Percentiles rank a stretch among this genome's conserved stretches.
phyloP scores from a whole-genome alignment of 2,888 invertebrate genomes.

The Cerastoderma edule region DNA sequence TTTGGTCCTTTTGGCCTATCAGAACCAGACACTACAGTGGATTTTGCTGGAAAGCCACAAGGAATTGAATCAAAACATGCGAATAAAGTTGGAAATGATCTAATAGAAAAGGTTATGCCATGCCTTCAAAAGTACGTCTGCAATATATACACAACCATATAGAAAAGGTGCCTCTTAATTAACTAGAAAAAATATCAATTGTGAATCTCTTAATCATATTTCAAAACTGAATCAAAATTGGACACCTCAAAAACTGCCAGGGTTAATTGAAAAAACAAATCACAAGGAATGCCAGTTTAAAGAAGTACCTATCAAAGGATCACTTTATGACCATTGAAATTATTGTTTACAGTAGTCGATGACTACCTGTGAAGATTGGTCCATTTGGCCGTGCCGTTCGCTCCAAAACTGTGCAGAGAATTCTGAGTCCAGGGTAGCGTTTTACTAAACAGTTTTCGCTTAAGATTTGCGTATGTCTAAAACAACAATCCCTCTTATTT shows the following conservation, averaged over 20 bases:
- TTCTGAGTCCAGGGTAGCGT: too few species aligned
- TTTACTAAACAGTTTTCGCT: too few species aligned
- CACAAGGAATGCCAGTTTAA: slow-evolving; percentile 34
- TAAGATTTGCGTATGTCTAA: too few species aligned
- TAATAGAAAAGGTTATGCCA: slow-evolving; percentile 32
- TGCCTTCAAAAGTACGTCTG: slow-evolving; percentile 20
- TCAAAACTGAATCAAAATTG: slow-evolving; percentile 35
- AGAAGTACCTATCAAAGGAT: slow-evolving; percentile 27
- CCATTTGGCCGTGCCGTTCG: too few species aligned
- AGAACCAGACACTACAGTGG: slow-evolving; percentile 18
- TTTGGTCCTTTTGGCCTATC: slow-evolving; percentile 19
- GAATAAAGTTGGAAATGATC: slow-evolving; percentile 14
- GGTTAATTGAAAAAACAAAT: slow-evolving; percentile 23
- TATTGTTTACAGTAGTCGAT: too few species aligned
- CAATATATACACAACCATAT: background rate
- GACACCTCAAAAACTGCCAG: slow-evolving; percentile 39
- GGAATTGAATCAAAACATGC: slow-evolving; percentile 24
- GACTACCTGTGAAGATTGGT: too few species aligned
- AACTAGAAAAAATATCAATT: slow-evolving; percentile 39
- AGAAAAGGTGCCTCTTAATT: slow-evolving; percentile 8
- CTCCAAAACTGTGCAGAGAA: too few species aligned
- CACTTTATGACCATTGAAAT: slow-evolving; percentile 35
- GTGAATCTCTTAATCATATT: slow-evolving; percentile 42
- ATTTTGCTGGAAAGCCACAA: slow-evolving; percentile 10
- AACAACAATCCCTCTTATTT: too few species aligned